Base-by-base conservation (phyloP, 1,140 invertebrate genomes). In the Pantala flavescens region DNA sequence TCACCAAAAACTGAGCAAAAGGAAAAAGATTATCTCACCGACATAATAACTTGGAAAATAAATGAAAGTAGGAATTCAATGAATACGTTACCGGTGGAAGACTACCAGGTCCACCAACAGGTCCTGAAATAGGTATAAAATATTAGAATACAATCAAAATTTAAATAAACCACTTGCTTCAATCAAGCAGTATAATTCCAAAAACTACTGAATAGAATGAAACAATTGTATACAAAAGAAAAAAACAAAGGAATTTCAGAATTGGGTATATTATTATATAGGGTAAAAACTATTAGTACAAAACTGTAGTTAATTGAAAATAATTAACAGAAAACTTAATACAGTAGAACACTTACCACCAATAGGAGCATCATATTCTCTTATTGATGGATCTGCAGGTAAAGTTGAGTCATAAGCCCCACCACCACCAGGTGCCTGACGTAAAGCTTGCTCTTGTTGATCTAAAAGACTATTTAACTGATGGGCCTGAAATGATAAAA, bases 391-490 rank as follows among this genome's bases (percentile, higher is more conserved):
- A 21, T 70, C 49, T 63, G 49, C 49, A 63, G 49, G 49, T 5
- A 63, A 21, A 72, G 77, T 73, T 43, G 75, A 77, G 70, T 77
- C 77, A 36, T 77, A 76, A 72, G 55, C 71, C 76, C 76, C 63
- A 77, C 76, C 63, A 28, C 80, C 80, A n/a, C 78, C 77, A 19
- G 77, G 75, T 11, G 72, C 77, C 43, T 76, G 75, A 43, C 84
- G 83, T 80, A 86, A 83, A 78, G 84, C 84, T 76, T 84, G 83
- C 75, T 86, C 86, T 78, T 89, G 86, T 76, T 87, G 85, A 78
- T 88, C 87, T 43, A 88, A 79, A 79, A 88, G 80, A n/a, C 85
- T 86, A 76, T 86, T 88, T 16, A 88, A 78, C 71, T 87, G 84
- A 77, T 88, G 87, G 0, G 88, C 87, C 85, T 86, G 80, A 23